A percentile compares a stretch with the other conserved stretches of the same genome.
Conservation (phyloP, 2,797 vertebrate genomes). For the Antennarius maculatus region DNA sequence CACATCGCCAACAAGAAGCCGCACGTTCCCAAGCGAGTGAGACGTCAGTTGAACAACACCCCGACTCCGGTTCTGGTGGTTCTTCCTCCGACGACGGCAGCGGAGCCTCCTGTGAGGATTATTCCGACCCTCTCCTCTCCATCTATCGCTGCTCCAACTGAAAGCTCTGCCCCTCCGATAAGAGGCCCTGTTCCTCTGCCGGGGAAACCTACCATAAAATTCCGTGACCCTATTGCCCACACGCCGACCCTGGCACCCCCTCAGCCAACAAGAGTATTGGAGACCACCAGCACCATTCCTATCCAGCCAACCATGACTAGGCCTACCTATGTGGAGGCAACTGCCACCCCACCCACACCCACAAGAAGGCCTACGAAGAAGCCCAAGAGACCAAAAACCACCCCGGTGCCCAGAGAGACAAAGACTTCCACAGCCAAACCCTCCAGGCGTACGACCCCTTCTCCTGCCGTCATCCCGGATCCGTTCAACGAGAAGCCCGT, state of each 20-base stretch:
- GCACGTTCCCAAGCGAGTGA: slow-evolving; percentile 88
- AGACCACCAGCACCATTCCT: slow-evolving; percentile 81
- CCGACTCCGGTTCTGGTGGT: slow-evolving; percentile 84
- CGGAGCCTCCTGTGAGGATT: slow-evolving; percentile 89
- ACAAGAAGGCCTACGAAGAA: slow-evolving; percentile 85
- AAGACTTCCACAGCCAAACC: slow-evolving; percentile 83
- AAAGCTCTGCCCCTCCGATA: slow-evolving; percentile 88
- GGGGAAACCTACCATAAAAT: slow-evolving; percentile 89
- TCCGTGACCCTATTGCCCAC: slow-evolving; percentile 87
- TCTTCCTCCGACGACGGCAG: slow-evolving; percentile 87
- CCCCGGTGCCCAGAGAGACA: slow-evolving; percentile 84
- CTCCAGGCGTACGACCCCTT: slow-evolving; percentile 82
- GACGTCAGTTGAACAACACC: slow-evolving; percentile 92
- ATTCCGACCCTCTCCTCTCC: slow-evolving; percentile 94
- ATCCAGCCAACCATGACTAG: slow-evolving; percentile 88
- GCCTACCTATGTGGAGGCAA: slow-evolving; percentile 84
- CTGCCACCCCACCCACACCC: slow-evolving; percentile 83
- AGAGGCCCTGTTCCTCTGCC: slow-evolving; percentile 91
- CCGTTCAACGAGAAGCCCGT: slow-evolving; percentile 86
- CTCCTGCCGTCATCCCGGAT: slow-evolving; percentile 74
- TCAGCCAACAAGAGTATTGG: slow-evolving; percentile 88
- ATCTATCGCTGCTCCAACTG: slow-evolving; percentile 88
- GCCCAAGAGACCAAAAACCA: slow-evolving; percentile 85
- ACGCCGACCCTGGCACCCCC: slow-evolving; percentile 87
- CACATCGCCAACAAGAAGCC: slow-evolving; percentile 98